Evolutionary conservation across 2,113 vertebrate genomes (phyloP), one percentile per base, ranked within the genome.

Genomic region (Grammomys dolichurus): DNA sequence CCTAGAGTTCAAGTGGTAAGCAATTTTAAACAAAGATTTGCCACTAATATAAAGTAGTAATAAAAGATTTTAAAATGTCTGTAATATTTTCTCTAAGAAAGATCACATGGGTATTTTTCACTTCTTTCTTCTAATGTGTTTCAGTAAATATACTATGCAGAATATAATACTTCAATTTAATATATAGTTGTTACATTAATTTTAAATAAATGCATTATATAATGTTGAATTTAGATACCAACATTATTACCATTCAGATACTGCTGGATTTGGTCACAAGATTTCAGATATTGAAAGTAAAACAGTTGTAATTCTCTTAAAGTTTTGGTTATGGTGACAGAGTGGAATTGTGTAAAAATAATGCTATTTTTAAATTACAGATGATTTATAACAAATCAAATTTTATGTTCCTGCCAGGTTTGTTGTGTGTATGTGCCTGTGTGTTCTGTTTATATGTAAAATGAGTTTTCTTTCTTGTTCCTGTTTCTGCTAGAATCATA

Each of bases 1-100:
- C 98, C 98, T 98, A 99, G 98, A 97, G 98, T 99, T 98, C 99
- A 99, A 80, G 93, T 99, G 99, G 99, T 99, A 98, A 98, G 99
- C 33, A 80, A 10, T 92, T 94, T 46, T 69, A 2, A 80, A 86
- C 60, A 84, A 58, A 76, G 1, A 87, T 40, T 93, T 93, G 36
- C 36, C 20, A 60, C 77, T 96, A 90, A 87, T 60, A 60, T 46
- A 84, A 84, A 82, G 1, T 36, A 90, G 73, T 96, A 40, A 48
- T 40, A 88, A 94, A 93, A 40, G 2, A 87, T 90, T 75, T 85
- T 0, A 33, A 82, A 95, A 87, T 85, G 6, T 86, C 51, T 90
- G 14, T 82, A 48, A 89, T 89, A 87, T 82, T 19, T 7, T 94
- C 13, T 75, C 31, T 87, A 94, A 82, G 26, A 82, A 19, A 89